Conservation (phyloP, 37 sponge, comb jelly and placozoan genomes). For the Beroe ovata region DNA sequence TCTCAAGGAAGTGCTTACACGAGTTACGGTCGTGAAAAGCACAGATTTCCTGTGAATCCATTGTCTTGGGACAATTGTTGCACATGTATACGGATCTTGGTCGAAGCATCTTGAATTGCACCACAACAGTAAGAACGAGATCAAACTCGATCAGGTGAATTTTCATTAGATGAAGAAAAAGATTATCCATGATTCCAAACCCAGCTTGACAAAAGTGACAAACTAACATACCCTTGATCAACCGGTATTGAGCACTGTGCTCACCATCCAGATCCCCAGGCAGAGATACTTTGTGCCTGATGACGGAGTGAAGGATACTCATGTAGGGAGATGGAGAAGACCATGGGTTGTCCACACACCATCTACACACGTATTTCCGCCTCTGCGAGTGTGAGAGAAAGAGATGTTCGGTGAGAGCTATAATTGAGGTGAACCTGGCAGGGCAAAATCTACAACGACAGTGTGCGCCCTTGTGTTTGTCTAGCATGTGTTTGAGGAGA, state of each 20-base stretch:
- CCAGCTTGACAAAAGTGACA: slow-evolving; percentile 18
- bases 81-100: neutral
- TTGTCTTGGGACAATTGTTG: neutral
- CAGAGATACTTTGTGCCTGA: neutral
- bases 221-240: neutral
- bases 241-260: neutral
- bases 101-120: neutral
- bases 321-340: neutral
- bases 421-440: neutral
- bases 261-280: neutral
- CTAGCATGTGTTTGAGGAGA: neutral
- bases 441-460: neutral
- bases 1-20: neutral
- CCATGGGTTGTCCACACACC: neutral
- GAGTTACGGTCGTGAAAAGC: neutral
- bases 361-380: neutral
- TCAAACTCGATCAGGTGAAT: neutral
- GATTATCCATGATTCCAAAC: neutral
- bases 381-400: neutral
- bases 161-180: neutral
- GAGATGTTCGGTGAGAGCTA: neutral
- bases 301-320: neutral
- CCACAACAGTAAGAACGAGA: neutral
- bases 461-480: neutral
- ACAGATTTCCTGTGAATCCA: neutral